These are phyloP conservation scores for Mirounga angustirostris DNA, from an alignment of 2,113 vertebrate species.

Conservation along the genomic window DNA sequence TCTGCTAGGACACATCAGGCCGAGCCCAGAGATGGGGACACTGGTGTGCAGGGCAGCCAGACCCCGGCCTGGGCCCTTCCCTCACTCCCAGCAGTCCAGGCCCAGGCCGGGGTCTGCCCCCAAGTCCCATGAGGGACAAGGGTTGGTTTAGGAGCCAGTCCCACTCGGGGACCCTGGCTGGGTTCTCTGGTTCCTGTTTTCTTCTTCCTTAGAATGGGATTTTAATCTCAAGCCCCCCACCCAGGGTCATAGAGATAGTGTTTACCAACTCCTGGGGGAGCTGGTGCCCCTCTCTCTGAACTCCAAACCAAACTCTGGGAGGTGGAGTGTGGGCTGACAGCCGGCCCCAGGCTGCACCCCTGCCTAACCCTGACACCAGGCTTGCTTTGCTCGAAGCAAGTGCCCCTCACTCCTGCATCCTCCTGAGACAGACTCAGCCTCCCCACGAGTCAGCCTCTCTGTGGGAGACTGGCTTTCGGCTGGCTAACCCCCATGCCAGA, in stretches of 20 bases:
- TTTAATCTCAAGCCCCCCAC: background rate
- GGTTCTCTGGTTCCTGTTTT: background rate
- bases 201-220: background rate
- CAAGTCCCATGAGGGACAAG: background rate
- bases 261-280: background rate
- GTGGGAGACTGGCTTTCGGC: background rate
- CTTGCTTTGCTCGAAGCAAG: background rate
- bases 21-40: background rate
- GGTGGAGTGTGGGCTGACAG: background rate
- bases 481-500: too few relatives aligned
- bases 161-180: background rate
- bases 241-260: background rate
- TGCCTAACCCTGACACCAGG: background rate
- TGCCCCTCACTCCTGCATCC: background rate
- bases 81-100: background rate
- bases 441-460: background rate
- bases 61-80: background rate
- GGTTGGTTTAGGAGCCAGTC: background rate
- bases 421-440: background rate
- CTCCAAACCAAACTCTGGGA: background rate
- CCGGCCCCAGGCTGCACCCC: too few relatives aligned
- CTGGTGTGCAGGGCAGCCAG: background rate
- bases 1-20: constrained; percentile 73
- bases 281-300: background rate
- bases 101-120: background rate